A percentile compares a stretch with the other conserved stretches of the same genome.
phyloP scores from a whole-genome alignment of 2,113 vertebrate genomes.

The Pungitius pungitius region DNA sequence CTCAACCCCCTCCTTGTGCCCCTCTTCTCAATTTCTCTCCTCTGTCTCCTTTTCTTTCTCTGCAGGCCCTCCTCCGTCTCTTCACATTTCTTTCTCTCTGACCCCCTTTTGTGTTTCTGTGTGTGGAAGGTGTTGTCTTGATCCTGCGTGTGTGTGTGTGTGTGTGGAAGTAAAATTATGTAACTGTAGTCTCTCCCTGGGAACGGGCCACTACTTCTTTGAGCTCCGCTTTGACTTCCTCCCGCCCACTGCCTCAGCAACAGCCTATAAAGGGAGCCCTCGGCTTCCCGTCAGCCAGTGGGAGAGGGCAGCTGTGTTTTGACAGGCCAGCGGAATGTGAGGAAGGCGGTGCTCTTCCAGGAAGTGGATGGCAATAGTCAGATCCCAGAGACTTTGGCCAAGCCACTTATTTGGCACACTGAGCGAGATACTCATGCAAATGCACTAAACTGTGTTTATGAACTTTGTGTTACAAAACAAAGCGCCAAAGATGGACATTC shows the following conservation, averaged over 20 bases:
- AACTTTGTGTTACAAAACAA: background rate
- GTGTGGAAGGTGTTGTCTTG: slow-evolving; percentile 68
- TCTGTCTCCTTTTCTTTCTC: slow-evolving; percentile 29
- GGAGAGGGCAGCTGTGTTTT: slow-evolving; percentile 63
- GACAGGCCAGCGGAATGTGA: slow-evolving; percentile 62
- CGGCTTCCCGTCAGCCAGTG: slow-evolving; percentile 57
- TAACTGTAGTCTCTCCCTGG: slow-evolving; percentile 68
- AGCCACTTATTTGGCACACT: slow-evolving; percentile 45
- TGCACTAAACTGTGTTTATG: background rate
- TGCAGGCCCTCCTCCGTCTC: slow-evolving; percentile 27
- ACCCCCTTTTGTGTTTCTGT: slow-evolving; percentile 56
- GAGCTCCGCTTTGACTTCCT: slow-evolving; percentile 39
- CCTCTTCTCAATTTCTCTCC: slow-evolving; percentile 25
- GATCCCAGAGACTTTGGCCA: slow-evolving; percentile 48
- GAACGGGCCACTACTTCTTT: slow-evolving; percentile 63
- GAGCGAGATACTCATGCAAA: slow-evolving; percentile 8
- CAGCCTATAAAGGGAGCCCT: slow-evolving; percentile 49
- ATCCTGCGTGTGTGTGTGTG: slow-evolving; percentile 28
- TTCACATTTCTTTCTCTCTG: slow-evolving; percentile 47
- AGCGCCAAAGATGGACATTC: background rate
- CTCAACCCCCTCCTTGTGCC: slow-evolving; percentile 26
- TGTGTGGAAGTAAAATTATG: slow-evolving; percentile 51
- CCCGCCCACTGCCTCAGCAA: slow-evolving; percentile 39
- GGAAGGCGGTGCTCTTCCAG: slow-evolving; percentile 70
- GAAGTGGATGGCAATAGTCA: slow-evolving; percentile 69